phyloP scores from a whole-genome alignment of 2,888 invertebrate genomes.

The Apodemia hepburni region DNA sequence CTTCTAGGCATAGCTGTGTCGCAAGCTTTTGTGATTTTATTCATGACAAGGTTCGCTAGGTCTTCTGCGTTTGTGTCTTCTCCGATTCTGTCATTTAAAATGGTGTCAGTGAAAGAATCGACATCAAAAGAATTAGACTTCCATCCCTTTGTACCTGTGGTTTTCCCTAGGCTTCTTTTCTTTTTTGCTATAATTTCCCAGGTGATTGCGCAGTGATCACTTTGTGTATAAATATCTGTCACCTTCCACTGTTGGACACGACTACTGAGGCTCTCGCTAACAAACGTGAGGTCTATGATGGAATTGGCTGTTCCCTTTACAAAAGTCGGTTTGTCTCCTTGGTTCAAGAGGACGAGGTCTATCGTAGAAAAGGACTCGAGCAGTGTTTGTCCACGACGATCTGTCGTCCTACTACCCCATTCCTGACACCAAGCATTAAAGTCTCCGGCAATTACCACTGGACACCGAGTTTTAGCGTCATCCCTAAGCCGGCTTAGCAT shows the following conservation, averaged over 20 bases:
- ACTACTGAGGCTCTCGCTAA: neutral
- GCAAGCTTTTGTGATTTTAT: too few species aligned
- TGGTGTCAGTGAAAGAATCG: too few species aligned
- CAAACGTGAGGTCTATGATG: neutral
- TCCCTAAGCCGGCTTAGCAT: neutral
- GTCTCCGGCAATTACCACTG: neutral
- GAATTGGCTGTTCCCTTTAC: neutral
- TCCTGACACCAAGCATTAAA: neutral
- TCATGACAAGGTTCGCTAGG: too few species aligned
- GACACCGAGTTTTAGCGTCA: neutral
- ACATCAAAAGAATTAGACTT: too few species aligned
- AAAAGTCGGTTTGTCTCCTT: neutral
- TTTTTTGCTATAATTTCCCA: too few species aligned
- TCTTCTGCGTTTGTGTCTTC: too few species aligned
- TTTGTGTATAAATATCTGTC: neutral
- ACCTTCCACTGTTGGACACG: neutral
- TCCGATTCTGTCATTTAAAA: too few species aligned
- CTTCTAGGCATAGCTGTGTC: too few species aligned
- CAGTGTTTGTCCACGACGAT: neutral
- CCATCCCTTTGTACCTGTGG: too few species aligned
- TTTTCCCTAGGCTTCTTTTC: too few species aligned
- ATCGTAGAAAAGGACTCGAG: neutral
- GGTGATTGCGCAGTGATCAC: too few species aligned
- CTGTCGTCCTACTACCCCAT: neutral
- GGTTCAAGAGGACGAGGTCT: neutral